A percentile compares a stretch with the other conserved stretches of the same genome.
These are phyloP conservation scores for Amazona vittata DNA, from an alignment of 2,113 vertebrate genomes.

Conservation along the genomic window DNA sequence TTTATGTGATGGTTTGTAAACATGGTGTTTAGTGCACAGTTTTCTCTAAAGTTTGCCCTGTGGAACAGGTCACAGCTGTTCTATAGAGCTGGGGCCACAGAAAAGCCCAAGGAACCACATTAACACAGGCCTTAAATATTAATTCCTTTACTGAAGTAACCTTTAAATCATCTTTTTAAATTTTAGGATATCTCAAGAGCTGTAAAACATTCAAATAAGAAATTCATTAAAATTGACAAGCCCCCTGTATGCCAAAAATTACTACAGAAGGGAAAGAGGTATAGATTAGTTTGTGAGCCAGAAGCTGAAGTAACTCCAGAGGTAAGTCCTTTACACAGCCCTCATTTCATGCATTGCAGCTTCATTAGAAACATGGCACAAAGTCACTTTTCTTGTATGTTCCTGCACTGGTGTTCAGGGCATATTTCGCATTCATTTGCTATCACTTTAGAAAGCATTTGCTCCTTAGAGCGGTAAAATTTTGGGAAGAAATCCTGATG, in stretches of 20 bases:
- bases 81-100: not conserved
- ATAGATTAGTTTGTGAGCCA: conserved; percentile 81
- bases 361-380: not conserved
- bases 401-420: not conserved
- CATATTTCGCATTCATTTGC: not conserved
- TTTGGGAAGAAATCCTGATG: not conserved
- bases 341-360: accelerated
- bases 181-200: conserved; percentile 80
- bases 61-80: accelerated
- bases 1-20: not conserved
- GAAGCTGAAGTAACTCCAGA: conserved; percentile 84
- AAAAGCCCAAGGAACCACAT: not conserved
- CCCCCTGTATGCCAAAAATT: conserved; percentile 81
- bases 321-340: conserved; percentile 48
- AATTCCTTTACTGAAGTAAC: not conserved
- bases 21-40: accelerated
- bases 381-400: not conserved
- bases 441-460: not conserved
- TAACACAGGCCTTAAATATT: not conserved
- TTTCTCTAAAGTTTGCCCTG: not conserved
- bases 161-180: not conserved
- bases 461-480: not conserved
- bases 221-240: conserved; percentile 82
- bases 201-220: conserved; percentile 76
- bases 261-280: conserved; percentile 79